Base-by-base conservation (phyloP, 2,113 vertebrate species). In the Tinamus guttatus region DNA sequence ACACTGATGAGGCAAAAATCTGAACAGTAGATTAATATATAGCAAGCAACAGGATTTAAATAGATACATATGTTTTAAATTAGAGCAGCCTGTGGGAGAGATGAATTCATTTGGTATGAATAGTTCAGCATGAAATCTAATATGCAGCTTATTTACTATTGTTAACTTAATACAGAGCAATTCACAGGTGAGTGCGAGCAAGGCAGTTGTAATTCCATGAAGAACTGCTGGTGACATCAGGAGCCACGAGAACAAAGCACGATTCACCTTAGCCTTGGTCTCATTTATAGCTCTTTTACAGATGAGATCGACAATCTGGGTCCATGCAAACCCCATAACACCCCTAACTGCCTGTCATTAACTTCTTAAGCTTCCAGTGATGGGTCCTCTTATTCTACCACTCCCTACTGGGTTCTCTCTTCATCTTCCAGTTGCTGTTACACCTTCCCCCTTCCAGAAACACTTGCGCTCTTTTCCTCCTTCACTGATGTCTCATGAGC, bases 121-220 rank as follows among this genome's bases (percentile, higher is more conserved):
- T 20, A 51, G 76, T 73, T 89, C 87, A 87, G 45, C 56, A 22
- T 89, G 87, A 90, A 96, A 96, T 81, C 64, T 75, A 93, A 96
- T 89, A 92, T 49, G 32, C 1, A 2, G 70, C 93, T 97, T 94
- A 95, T 94, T 96, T 96, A 90, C 65, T 81, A 82, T 77, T 90
- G 80, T 96, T 92, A 96, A 96, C 47, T 65, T 86, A 89, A 95
- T 95, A 92, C 59, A 95, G 77, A 90, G 54, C 49, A 89, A 93
- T 84, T 13, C 88, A 56, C 94, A 95, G 87, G 89, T 95, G 90
- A 95, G 32, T 14, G 32, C 54, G 71, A 95, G 60, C 60, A 81
- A 43, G 34, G 60, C 1, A 5, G 85, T n/a, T 93, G 64, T 95
- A 95, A 93, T 90, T 95, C 92, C 70, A 92, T 87, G 69, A 92